phyloP scores from a whole-genome alignment of 1,140 invertebrate species.

The Hycleus cichorii region DNA sequence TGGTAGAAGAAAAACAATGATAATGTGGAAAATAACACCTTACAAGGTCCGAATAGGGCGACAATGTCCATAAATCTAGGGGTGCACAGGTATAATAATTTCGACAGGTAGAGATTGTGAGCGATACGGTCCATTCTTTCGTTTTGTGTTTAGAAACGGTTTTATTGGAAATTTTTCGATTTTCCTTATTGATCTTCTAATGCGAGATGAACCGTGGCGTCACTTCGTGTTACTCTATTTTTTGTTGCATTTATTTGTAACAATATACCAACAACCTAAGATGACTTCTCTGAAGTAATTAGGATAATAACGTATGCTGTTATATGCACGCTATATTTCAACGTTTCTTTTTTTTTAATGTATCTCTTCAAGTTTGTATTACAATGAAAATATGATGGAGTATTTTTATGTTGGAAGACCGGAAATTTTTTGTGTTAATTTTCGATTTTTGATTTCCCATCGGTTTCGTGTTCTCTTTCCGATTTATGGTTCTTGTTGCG shows the following conservation, averaged over 20 bases:
- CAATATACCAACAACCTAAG: neutral
- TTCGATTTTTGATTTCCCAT: neutral
- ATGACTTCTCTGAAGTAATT: constrained; percentile 11
- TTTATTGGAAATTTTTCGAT: constrained; percentile 1
- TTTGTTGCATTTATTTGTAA: too few relatives aligned
- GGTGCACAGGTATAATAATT: constrained; percentile 3
- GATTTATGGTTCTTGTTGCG: neutral
- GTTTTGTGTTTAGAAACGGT: neutral
- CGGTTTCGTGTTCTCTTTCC: neutral
- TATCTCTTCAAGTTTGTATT: too few relatives aligned
- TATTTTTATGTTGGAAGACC: too few relatives aligned
- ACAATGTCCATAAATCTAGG: neutral
- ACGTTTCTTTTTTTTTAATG: too few relatives aligned
- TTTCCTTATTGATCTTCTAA: neutral
- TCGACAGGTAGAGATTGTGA: constrained; percentile 9
- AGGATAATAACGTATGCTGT: constrained; percentile 1
- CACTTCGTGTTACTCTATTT: neutral
- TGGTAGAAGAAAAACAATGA: too few relatives aligned
- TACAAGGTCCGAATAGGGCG: too few relatives aligned
- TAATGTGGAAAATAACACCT: too few relatives aligned
- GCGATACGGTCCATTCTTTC: constrained; percentile 8
- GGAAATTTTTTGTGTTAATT: neutral
- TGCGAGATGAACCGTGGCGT: neutral
- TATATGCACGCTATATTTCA: too few relatives aligned
- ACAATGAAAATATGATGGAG: too few relatives aligned